Percentiles rank a stretch among this genome's conserved stretches.
These are phyloP conservation scores for Danio aesculapii DNA, from an alignment of 2,797 vertebrate species.

Conservation along the genomic window DNA sequence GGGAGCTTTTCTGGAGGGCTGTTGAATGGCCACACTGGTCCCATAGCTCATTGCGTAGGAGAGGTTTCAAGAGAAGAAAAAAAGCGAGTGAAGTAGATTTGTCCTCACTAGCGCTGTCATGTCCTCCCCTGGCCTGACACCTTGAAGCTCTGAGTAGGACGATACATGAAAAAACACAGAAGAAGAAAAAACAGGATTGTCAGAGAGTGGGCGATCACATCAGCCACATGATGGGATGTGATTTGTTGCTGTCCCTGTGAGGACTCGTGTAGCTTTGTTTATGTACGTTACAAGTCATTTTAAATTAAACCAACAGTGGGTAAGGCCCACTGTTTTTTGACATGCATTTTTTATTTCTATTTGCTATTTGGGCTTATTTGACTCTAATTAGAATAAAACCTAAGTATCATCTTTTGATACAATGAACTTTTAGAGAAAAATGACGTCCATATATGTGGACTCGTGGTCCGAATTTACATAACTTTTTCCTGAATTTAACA, in stretches of 20 bases:
- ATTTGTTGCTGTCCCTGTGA: constrained; percentile 15
- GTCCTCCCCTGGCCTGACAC: constrained; percentile 44
- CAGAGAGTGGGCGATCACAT: constrained; percentile 1
- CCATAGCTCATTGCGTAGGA: constrained; percentile 38
- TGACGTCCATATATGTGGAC: no score
- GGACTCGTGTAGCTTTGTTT: neutral
- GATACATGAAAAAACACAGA: neutral
- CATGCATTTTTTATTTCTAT: no score
- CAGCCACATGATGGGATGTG: constrained; percentile 15
- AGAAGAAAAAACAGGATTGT: neutral
- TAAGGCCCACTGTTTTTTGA: no score
- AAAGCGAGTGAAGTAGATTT: constrained; percentile 46
- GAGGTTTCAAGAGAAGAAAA: constrained; percentile 42
- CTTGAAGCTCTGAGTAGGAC: constrained; percentile 29
- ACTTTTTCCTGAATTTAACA: no score
- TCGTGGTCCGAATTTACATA: no score
- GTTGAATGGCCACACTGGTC: constrained; percentile 47
- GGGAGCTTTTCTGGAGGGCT: constrained; percentile 48
- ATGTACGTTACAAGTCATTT: neutral
- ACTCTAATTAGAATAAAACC: no score
- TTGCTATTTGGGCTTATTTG: no score
- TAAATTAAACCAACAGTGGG: neutral
- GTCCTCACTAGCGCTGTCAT: constrained; percentile 42
- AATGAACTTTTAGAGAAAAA: no score
- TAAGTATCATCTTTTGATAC: no score